These are phyloP conservation scores for Metalampra italica DNA, from an alignment of 2,888 invertebrate genomes.

Conservation along the genomic window DNA sequence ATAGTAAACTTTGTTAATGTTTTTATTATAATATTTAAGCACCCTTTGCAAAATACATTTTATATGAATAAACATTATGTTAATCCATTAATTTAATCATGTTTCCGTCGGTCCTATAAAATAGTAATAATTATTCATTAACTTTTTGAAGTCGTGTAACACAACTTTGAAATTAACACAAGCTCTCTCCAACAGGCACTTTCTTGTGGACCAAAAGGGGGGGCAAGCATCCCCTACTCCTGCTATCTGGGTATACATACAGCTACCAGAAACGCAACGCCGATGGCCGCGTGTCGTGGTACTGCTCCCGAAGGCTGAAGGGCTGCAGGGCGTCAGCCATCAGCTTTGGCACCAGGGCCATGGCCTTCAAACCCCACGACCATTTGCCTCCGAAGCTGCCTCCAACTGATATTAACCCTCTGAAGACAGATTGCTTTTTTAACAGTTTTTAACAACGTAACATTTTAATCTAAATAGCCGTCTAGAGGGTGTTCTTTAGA, in stretches of 20 bases:
- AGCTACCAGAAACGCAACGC: constrained; percentile 68
- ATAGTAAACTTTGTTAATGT: too few relatives aligned
- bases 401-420: not conserved
- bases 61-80: too few relatives aligned
- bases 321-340: constrained; percentile 65
- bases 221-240: constrained; percentile 62
- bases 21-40: too few relatives aligned
- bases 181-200: constrained; percentile 33
- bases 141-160: too few relatives aligned
- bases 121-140: not conserved
- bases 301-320: constrained; percentile 63
- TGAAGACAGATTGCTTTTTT: too few relatives aligned
- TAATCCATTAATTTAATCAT: too few relatives aligned
- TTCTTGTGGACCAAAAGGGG: constrained; percentile 67
- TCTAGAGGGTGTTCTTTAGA: too few relatives aligned
- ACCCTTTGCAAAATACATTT: too few relatives aligned
- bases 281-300: constrained; percentile 65
- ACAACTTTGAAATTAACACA: not conserved
- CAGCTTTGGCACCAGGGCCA: constrained; percentile 47
- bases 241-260: constrained; percentile 59
- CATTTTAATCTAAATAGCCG: too few relatives aligned
- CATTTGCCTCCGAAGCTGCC: constrained; percentile 54
- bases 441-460: too few relatives aligned
- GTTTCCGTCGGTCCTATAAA: not conserved
- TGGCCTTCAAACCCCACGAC: constrained; percentile 50